Percentiles rank a stretch among this genome's conserved stretches.
These are phyloP conservation scores for Puma concolor DNA, from an alignment of 2,113 vertebrate genomes.

Conservation along the genomic window DNA sequence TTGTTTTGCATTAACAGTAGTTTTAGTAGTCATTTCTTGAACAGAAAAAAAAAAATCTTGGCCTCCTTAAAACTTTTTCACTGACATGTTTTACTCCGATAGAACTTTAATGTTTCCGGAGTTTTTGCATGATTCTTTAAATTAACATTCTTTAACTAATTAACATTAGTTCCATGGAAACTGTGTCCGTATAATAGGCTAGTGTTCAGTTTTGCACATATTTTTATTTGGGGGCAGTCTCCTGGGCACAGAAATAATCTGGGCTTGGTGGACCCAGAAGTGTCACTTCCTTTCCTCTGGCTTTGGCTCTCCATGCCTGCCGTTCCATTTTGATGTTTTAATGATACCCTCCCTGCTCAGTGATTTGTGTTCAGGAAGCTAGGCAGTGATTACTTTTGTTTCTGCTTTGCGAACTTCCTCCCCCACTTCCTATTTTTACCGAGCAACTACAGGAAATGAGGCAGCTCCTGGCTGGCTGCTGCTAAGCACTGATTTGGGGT, in stretches of 20 bases:
- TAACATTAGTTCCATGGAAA: slow-evolving; percentile 10
- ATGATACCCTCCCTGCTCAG: slow-evolving; percentile 53
- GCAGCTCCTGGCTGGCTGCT: slow-evolving; percentile 54
- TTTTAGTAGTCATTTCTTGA: not conserved
- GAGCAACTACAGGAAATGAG: slow-evolving; percentile 72
- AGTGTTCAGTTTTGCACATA: not conserved
- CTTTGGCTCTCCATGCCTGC: slow-evolving; percentile 42
- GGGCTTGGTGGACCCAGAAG: not conserved
- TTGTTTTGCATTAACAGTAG: not conserved
- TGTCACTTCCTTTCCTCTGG: slow-evolving; percentile 62
- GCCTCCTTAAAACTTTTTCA: not conserved
- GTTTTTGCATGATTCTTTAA: slow-evolving; percentile 25
- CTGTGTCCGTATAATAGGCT: not conserved
- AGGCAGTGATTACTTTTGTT: slow-evolving; percentile 79
- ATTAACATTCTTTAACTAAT: not conserved
- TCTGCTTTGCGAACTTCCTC: slow-evolving; percentile 76
- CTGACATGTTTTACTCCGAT: not conserved
- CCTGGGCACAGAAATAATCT: not conserved
- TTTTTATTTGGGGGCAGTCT: slow-evolving; percentile 44
- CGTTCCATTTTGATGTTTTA: slow-evolving; percentile 70
- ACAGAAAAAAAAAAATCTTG: not conserved
- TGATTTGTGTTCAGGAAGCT: slow-evolving; percentile 78
- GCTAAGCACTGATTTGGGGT: slow-evolving; percentile 65
- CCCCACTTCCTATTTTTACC: slow-evolving; percentile 77
- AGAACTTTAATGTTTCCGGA: not conserved